Conservation (phyloP, 2,113 vertebrate genomes). For the Mohoua ochrocephala region DNA sequence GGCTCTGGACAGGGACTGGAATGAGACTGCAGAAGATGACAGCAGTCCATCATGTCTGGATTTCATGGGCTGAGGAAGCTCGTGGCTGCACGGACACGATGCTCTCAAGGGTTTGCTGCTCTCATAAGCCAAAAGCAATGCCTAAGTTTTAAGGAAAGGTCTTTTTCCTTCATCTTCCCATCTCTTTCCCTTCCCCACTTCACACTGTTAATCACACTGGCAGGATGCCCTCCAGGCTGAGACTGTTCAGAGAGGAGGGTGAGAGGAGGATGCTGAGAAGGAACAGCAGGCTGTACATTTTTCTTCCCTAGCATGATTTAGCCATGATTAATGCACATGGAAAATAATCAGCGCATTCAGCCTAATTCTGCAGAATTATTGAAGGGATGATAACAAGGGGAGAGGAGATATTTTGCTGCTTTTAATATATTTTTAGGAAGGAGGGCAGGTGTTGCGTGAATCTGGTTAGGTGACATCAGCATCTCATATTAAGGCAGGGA, state of each 20-base stretch:
- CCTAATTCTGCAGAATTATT: constrained; percentile 8
- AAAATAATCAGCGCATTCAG: constrained; percentile 1
- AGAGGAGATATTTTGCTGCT: neutral
- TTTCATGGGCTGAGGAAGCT: neutral
- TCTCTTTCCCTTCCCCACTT: neutral
- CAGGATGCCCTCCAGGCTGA: constrained; percentile 33
- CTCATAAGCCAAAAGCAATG: neutral
- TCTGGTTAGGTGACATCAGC: neutral
- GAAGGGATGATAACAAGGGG: neutral
- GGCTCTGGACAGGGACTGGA: neutral
- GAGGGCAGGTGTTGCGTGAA: neutral
- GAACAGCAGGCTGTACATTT: constrained; percentile 33
- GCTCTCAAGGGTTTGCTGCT: neutral
- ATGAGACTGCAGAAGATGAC: neutral
- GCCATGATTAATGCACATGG: constrained; percentile 7
- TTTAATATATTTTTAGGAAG: neutral
- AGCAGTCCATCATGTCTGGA: neutral
- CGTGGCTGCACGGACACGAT: neutral
- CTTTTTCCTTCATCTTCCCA: neutral
- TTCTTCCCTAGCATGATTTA: neutral
- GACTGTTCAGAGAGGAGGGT: constrained; percentile 16
- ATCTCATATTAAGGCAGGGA: neutral
- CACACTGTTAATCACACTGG: constrained; percentile 19
- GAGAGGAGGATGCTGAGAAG: constrained; percentile 25
- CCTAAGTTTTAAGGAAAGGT: neutral